Conservation (phyloP, 2,888 invertebrate genomes). For the Idaea dimidiata region DNA sequence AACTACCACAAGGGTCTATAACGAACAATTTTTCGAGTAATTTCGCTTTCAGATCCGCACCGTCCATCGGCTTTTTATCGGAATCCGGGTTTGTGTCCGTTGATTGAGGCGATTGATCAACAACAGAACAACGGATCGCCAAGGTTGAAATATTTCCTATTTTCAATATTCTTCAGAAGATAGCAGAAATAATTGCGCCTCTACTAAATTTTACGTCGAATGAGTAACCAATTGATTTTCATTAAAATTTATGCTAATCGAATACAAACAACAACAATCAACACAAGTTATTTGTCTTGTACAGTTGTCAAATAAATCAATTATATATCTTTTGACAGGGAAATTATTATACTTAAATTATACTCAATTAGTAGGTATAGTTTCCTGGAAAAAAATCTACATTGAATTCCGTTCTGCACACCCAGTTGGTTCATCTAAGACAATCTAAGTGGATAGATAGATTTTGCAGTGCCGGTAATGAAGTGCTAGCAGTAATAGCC, state of each 20-base stretch:
- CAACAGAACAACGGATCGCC: background rate
- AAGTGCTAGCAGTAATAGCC: slow-evolving; percentile 25
- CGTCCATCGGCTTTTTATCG: slow-evolving; percentile 41
- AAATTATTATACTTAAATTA: no score
- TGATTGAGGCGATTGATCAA: slow-evolving; percentile 4
- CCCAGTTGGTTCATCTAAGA: no score
- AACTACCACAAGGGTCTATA: slow-evolving; percentile 62
- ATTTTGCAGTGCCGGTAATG: slow-evolving; percentile 16
- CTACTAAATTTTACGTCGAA: background rate
- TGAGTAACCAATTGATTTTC: background rate
- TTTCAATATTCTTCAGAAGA: background rate
- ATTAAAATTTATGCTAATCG: background rate
- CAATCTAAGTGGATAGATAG: background rate
- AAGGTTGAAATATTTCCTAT: background rate
- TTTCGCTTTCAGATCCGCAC: slow-evolving; percentile 58
- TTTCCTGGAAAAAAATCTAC: no score
- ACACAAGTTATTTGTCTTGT: background rate
- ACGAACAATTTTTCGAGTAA: slow-evolving; percentile 69
- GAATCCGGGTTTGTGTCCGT: slow-evolving; percentile 41
- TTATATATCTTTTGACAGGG: no score
- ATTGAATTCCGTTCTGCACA: no score
- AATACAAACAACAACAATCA: background rate
- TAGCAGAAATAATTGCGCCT: no score
- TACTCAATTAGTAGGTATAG: no score
- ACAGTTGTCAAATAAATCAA: no score